phyloP scores from a whole-genome alignment of 2,113 vertebrate genomes.

The Prochilodus magdalenae region DNA sequence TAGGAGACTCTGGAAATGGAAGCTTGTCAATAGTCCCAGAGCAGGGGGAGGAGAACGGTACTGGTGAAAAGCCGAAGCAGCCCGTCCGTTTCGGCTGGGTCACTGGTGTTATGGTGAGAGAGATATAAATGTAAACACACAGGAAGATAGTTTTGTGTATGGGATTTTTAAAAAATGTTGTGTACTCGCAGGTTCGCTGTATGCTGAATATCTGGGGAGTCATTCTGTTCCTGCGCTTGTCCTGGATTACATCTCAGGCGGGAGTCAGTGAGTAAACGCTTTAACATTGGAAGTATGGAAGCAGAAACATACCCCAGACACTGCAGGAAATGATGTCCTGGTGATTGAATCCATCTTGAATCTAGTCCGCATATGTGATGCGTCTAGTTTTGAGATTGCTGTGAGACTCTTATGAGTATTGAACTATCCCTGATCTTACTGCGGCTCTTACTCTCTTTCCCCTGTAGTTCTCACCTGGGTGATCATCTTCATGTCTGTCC shows the following conservation, averaged over 20 bases:
- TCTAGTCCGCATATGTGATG: too few species aligned
- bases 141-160: background rate
- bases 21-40: slow-evolving; percentile 22
- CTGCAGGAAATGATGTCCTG: too few species aligned
- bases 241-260: slow-evolving; percentile 78
- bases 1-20: slow-evolving; percentile 29
- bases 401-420: too few species aligned
- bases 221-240: slow-evolving; percentile 75
- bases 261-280: slow-evolving; percentile 68
- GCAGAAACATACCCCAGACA: too few species aligned
- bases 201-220: slow-evolving; percentile 81
- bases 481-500: slow-evolving; percentile 75
- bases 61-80: background rate
- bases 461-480: slow-evolving; percentile 75
- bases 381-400: too few species aligned
- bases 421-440: too few species aligned
- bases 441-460: too few species aligned
- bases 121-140: background rate
- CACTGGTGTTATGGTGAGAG: slow-evolving; percentile 73
- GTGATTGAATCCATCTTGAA: too few species aligned
- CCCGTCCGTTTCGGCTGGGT: slow-evolving; percentile 75
- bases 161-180: background rate
- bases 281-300: too few species aligned
- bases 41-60: background rate
- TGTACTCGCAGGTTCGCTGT: slow-evolving; percentile 69